phyloP scores from a whole-genome alignment of 2,797 vertebrate genomes.

The Hyperoplus immaculatus region DNA sequence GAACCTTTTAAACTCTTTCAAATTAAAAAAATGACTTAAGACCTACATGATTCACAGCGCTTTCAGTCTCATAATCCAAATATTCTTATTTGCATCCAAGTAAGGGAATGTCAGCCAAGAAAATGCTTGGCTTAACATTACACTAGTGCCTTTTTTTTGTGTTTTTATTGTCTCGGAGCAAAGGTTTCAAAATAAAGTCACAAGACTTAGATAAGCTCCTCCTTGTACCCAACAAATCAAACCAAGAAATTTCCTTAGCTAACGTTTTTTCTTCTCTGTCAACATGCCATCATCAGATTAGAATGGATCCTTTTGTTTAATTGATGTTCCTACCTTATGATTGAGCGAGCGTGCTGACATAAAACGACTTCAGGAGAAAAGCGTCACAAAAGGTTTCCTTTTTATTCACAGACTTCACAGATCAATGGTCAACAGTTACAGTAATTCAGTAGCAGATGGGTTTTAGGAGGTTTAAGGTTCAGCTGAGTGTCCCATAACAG shows the following conservation, averaged over 20 bases:
- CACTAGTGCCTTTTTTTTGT: slow-evolving; percentile 29
- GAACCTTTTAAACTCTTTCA: background rate
- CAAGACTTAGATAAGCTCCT: slow-evolving; percentile 50
- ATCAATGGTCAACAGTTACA: slow-evolving; percentile 80
- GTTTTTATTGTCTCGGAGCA: slow-evolving; percentile 48
- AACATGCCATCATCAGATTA: background rate
- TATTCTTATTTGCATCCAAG: background rate
- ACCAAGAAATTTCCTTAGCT: background rate
- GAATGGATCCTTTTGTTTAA: background rate
- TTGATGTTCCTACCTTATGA: background rate
- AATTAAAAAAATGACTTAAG: background rate
- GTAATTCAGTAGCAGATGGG: slow-evolving; percentile 71
- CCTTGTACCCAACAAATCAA: slow-evolving; percentile 11
- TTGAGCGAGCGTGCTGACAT: background rate
- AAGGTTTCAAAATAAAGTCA: slow-evolving; percentile 75
- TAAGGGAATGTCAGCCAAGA: background rate
- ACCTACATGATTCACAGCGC: slow-evolving; percentile 51
- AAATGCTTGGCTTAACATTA: background rate
- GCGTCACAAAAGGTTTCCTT: slow-evolving; percentile 59
- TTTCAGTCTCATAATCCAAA: slow-evolving; percentile 50
- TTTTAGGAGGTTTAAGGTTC: slow-evolving; percentile 67
- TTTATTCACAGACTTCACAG: slow-evolving; percentile 82
- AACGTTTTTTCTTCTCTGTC: background rate
- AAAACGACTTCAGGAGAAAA: background rate
- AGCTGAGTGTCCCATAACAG: slow-evolving; percentile 66